Evolutionary conservation across 2,888 invertebrate genomes (phyloP).

Genomic region (Antheraea assamensis): DNA sequence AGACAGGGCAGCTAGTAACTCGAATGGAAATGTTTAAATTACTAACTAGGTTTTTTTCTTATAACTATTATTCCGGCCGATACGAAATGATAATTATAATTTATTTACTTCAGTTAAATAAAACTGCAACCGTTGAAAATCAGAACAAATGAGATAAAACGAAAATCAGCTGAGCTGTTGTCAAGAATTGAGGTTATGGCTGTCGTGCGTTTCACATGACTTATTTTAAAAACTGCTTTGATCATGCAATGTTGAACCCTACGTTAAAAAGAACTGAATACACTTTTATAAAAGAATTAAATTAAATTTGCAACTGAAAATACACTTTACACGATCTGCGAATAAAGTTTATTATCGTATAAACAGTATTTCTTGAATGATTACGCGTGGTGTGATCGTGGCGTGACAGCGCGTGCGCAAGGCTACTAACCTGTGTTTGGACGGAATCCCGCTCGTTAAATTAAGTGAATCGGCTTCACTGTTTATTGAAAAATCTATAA

Average conservation of each 20-base stretch:
- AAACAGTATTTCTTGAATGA: constrained; percentile 49
- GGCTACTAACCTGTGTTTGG: constrained; percentile 66
- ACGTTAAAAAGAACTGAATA: not conserved
- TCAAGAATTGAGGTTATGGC: not conserved
- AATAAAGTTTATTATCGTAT: constrained; percentile 4
- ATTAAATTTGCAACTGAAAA: not conserved
- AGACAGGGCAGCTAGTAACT: no score
- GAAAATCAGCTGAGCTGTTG: not conserved
- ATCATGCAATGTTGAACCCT: not conserved
- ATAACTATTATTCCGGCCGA: not conserved
- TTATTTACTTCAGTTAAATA: not conserved
- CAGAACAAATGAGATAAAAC: not conserved
- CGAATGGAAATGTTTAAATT: no score
- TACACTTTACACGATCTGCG: not conserved
- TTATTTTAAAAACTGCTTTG: not conserved
- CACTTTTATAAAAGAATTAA: not conserved
- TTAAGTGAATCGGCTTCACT: constrained; percentile 5
- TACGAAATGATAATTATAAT: not conserved
- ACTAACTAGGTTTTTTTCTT: not conserved
- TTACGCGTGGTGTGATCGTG: constrained; percentile 66
- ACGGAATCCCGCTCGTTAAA: constrained; percentile 17
- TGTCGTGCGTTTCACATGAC: not conserved
- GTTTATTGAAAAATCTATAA: constrained; percentile 16
- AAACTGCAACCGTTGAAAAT: not conserved
- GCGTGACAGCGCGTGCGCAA: constrained; percentile 55